A percentile compares a stretch with the other conserved stretches of the same genome.
phyloP scores from a whole-genome alignment of 2,113 vertebrate species.

The Holacanthus passer region DNA sequence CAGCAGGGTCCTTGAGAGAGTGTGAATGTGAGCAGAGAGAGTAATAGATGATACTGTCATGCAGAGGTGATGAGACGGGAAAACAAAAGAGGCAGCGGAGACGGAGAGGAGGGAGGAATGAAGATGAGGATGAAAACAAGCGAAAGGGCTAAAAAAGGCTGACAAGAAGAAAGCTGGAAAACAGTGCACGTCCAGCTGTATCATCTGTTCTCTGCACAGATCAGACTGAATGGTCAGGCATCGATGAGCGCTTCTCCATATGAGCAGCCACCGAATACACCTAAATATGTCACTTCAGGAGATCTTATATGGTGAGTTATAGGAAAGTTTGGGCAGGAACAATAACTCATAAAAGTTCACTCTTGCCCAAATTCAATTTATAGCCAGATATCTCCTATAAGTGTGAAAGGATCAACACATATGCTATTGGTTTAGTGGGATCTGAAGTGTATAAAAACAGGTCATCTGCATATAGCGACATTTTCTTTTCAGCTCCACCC shows the following conservation, averaged over 20 bases:
- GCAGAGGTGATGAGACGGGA: conserved; percentile 27
- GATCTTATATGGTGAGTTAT: background rate
- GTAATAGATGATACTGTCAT: conserved; percentile 44
- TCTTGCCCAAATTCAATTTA: background rate
- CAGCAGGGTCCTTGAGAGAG: conserved; percentile 54
- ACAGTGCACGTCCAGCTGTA: background rate
- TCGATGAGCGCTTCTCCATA: background rate
- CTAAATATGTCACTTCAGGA: background rate
- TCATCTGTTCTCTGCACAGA: background rate
- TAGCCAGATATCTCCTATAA: background rate
- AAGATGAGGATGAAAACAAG: conserved; percentile 22
- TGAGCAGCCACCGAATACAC: background rate
- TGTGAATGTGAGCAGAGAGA: conserved; percentile 34
- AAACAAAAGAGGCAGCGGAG: conserved; percentile 14
- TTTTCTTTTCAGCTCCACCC: background rate
- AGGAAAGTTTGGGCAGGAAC: background rate
- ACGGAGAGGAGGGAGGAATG: background rate
- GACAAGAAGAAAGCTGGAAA: conserved; percentile 7
- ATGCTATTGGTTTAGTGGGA: background rate
- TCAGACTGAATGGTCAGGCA: background rate
- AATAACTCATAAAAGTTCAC: background rate
- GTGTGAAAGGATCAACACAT: background rate
- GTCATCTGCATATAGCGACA: conserved; percentile 1
- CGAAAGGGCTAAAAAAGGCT: background rate
- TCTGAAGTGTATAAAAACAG: background rate